A percentile compares a stretch with the other conserved stretches of the same genome.
phyloP scores from a whole-genome alignment of 1,140 invertebrate species.

The Meloidogyne hapla region DNA sequence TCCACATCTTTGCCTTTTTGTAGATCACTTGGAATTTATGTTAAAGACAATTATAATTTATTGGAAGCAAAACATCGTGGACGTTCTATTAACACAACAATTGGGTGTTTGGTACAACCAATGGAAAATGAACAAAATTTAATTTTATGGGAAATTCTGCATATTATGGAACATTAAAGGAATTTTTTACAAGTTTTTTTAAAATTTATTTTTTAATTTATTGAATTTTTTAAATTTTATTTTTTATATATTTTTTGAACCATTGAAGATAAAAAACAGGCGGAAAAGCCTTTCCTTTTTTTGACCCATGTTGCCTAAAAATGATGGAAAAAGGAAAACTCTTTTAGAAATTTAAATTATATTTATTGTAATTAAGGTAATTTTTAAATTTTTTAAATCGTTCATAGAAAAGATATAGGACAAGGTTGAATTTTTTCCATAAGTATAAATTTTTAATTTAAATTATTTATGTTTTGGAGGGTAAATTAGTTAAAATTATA shows the following conservation, averaged over 20 bases:
- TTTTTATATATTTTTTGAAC: not conserved
- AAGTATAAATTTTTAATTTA: no score
- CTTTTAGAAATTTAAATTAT: no score
- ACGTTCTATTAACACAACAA: slow-evolving; percentile 8
- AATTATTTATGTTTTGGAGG: no score
- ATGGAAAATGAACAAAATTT: not conserved
- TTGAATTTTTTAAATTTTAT: slow-evolving; percentile 6
- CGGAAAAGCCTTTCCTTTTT: no score
- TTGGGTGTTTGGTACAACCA: not conserved
- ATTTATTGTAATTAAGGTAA: no score
- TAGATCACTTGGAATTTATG: not conserved
- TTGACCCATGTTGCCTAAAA: no score
- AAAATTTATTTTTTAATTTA: slow-evolving; percentile 6
- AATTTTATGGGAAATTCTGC: not conserved
- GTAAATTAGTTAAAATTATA: no score
- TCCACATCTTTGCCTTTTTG: not conserved
- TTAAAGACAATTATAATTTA: not conserved
- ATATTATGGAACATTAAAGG: slow-evolving; percentile 12
- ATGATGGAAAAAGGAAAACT: no score
- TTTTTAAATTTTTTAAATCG: no score
- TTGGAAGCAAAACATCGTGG: not conserved
- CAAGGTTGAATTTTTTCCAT: no score
- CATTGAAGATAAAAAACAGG: no score
- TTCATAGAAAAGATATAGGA: no score
- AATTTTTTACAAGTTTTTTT: not conserved